Conservation (phyloP, 1,140 invertebrate genomes). For the Drosophila oshimai region DNA sequence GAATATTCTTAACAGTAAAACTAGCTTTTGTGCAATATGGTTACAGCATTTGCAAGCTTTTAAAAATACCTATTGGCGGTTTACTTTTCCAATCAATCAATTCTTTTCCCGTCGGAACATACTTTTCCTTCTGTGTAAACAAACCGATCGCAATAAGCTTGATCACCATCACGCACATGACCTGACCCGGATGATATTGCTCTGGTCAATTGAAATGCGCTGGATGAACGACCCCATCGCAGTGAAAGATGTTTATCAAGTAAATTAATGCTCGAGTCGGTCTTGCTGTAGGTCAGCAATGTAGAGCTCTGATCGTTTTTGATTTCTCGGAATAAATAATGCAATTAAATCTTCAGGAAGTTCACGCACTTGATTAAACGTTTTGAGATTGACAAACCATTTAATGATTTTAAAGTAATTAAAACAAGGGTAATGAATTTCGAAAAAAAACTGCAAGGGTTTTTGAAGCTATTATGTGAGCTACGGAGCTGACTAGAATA, state of each 20-base stretch:
- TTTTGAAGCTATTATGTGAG: background rate
- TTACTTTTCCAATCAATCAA: too few relatives aligned
- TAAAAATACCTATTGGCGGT: too few relatives aligned
- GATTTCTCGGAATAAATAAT: background rate
- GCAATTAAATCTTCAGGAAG: background rate
- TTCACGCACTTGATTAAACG: background rate
- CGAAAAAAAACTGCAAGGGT: background rate
- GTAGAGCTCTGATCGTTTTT: background rate
- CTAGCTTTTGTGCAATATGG: too few relatives aligned
- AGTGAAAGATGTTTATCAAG: constrained; percentile 11
- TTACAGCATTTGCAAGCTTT: too few relatives aligned
- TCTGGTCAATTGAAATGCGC: constrained; percentile 46
- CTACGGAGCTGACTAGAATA: too few relatives aligned
- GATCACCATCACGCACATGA: constrained; percentile 38
- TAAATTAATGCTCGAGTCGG: constrained; percentile 1
- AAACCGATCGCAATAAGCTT: background rate
- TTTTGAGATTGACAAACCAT: background rate
- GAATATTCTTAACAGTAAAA: too few relatives aligned
- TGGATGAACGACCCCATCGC: background rate
- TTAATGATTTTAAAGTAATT: too few relatives aligned
- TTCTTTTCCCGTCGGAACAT: background rate
- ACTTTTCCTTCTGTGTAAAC: background rate
- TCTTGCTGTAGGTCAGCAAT: constrained; percentile 27
- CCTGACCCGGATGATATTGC: constrained; percentile 22
- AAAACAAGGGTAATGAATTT: too few relatives aligned